phyloP scores from a whole-genome alignment of 2,113 vertebrate species.

The Chlorodrepanis virens region DNA sequence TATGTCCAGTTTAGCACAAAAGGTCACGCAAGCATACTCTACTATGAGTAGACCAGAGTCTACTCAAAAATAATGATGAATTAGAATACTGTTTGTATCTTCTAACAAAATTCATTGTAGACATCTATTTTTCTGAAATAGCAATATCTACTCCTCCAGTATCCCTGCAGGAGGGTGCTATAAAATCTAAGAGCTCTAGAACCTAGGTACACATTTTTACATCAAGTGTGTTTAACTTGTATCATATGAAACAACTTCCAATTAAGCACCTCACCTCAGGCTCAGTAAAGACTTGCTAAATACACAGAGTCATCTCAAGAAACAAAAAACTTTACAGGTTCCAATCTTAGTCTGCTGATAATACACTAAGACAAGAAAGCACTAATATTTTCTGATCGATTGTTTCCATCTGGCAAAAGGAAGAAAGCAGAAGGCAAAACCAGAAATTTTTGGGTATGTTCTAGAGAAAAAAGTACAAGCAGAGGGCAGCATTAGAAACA shows the following conservation, averaged over 20 bases:
- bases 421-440: background rate
- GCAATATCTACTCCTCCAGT: background rate
- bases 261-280: background rate
- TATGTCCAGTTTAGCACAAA: background rate
- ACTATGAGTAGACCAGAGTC: background rate
- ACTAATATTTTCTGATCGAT: background rate
- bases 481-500: background rate
- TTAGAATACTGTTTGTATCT: background rate
- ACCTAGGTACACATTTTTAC: background rate
- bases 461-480: background rate
- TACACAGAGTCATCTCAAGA: background rate
- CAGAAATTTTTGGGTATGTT: background rate
- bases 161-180: background rate
- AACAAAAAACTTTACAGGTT: background rate
- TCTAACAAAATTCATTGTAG: background rate
- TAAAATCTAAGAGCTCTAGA: background rate
- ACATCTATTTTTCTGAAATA: background rate
- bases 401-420: background rate
- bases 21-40: background rate
- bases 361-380: background rate
- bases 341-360: background rate
- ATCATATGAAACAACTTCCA: background rate
- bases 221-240: background rate
- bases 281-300: background rate
- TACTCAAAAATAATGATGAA: background rate